A percentile compares a stretch with the other conserved stretches of the same genome.
Evolutionary conservation across 2,797 vertebrate genomes (phyloP).

Genomic region (Dendrocincla fuliginosa): DNA sequence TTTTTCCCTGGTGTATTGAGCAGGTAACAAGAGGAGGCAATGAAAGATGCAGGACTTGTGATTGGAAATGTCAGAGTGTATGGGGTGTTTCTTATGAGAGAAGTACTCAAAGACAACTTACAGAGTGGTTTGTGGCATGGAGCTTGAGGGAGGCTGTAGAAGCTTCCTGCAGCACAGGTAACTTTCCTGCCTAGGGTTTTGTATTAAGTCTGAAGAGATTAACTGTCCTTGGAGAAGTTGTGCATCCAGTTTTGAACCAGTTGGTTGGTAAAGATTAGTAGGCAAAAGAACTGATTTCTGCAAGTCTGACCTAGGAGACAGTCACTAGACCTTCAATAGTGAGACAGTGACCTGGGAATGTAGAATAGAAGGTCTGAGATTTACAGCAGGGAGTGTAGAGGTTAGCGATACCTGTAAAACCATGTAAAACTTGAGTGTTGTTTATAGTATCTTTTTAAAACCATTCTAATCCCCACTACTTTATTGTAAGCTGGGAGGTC

Average conservation of each 20-base stretch:
- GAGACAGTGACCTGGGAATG: background rate
- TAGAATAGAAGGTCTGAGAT: background rate
- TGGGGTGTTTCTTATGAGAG: background rate
- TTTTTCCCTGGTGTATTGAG: background rate
- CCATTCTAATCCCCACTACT: fast-evolving
- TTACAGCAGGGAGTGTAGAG: background rate
- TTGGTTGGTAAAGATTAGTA: background rate
- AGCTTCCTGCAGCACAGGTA: background rate
- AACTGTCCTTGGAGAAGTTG: background rate
- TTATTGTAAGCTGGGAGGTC: background rate
- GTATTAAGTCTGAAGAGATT: background rate
- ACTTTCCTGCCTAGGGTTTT: background rate
- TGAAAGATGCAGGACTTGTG: background rate
- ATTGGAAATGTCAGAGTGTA: background rate
- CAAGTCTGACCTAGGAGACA: background rate
- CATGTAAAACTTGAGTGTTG: background rate
- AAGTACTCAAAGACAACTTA: background rate
- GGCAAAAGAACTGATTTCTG: background rate
- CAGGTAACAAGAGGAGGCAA: background rate
- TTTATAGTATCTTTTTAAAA: background rate
- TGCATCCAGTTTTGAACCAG: background rate
- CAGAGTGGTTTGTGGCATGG: background rate
- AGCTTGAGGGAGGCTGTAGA: background rate
- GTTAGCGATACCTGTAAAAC: background rate
- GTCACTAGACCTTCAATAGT: fast-evolving